Evolutionary conservation across 2,797 vertebrate genomes (phyloP), one percentile per base, ranked within the genome.

Genomic region (Danio jaintianensis): DNA sequence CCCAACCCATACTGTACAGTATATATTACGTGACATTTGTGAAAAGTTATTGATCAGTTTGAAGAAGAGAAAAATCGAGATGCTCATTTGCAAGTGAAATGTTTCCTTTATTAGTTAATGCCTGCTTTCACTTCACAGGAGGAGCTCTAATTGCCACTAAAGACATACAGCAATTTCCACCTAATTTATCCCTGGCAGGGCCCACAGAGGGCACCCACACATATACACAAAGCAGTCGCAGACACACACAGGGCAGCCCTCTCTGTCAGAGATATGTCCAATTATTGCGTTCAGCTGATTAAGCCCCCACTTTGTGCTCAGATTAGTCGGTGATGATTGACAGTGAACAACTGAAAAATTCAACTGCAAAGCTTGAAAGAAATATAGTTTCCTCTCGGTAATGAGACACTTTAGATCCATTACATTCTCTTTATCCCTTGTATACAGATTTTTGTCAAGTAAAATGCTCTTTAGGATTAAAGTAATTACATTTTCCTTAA

Each of bases 31-130:
- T 56, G 20, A 63, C 8, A 64, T 42, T 16, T 42, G 9, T 82
- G 63, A 80, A 66, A 69, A 55, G 68, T 69, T 70, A 85, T 80
- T 82, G 70, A 82, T 71, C 36, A 42, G 40, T 22, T 47, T 70
- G 36, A 62, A 43, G 63, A 55, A 62, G 61, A 11, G 52, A 79
- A 70, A 72, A 82, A 50, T 45, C 29, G 66, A 48, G 71, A 58
- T 79, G 79, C 81, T 89, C 82, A 90, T 91, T 91, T 92, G 84
- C 85, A 87, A 85, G 76, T 84, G 86, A 89, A 91, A 90, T 87
- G 55, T 85, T 85, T 75, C 77, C 81, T 89, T 90, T 87, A 90
- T 91, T 89, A 89, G 85, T 83, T 89, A 88, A 91, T 84, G 81
- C 88, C 83, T 88, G 76, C 80, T 82, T 87, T 81, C 58, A 80